Evolutionary conservation across 2,797 vertebrate species (phyloP).

Genomic region (Xiphophorus birchmanni): DNA sequence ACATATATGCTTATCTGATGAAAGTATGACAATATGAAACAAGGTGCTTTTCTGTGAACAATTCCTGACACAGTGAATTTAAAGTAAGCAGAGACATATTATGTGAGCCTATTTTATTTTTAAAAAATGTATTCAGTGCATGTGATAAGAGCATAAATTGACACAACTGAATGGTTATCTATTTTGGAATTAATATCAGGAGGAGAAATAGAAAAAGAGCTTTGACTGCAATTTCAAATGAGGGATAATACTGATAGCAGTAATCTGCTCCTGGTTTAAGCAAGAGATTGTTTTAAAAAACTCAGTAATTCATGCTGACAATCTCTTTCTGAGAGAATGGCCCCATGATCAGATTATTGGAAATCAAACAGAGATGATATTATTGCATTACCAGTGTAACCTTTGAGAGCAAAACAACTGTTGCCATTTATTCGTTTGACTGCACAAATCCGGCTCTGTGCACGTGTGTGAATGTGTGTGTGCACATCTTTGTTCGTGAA

Average conservation of each 20-base stretch:
- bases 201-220: background rate
- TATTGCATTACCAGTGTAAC: constrained; percentile 13
- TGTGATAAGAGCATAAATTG: constrained; percentile 1
- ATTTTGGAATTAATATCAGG: constrained; percentile 33
- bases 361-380: constrained; percentile 35
- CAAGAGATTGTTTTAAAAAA: constrained; percentile 31
- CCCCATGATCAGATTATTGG: constrained; percentile 50
- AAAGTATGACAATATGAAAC: background rate
- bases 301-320: constrained; percentile 51
- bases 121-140: background rate
- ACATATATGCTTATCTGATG: background rate
- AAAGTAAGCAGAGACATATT: constrained; percentile 1
- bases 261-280: constrained; percentile 64
- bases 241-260: constrained; percentile 53
- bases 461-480: background rate
- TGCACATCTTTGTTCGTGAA: background rate
- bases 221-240: constrained; percentile 35
- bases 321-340: constrained; percentile 47
- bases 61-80: constrained; percentile 5
- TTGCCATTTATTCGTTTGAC: constrained; percentile 4
- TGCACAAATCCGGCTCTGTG: background rate
- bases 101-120: constrained; percentile 19
- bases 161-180: constrained; percentile 6
- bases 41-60: constrained; percentile 6
- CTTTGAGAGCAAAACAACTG: constrained; percentile 6